phyloP scores from a whole-genome alignment of 2,797 vertebrate genomes.

The Phoebastria nigripes region DNA sequence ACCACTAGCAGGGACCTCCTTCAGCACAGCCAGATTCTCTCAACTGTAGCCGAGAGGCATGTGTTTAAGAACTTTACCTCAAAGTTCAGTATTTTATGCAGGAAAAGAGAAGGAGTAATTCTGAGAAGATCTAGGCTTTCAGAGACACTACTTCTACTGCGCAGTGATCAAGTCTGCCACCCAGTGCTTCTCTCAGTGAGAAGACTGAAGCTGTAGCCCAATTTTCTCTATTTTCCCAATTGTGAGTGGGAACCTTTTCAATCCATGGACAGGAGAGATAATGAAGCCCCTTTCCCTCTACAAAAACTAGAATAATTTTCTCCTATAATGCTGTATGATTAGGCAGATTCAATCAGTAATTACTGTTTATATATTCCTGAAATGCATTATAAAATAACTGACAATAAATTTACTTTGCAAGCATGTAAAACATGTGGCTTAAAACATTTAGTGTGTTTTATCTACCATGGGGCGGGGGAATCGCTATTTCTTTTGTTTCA shows the following conservation, averaged over 20 bases:
- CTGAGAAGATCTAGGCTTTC: background rate
- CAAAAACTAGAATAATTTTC: background rate
- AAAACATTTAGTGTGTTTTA: background rate
- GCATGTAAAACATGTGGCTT: background rate
- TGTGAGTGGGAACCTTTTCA: background rate
- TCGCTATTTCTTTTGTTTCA: background rate
- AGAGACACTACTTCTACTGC: background rate
- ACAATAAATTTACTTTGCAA: background rate
- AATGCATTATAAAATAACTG: background rate
- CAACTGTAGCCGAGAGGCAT: background rate
- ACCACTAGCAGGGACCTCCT: background rate
- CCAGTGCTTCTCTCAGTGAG: background rate
- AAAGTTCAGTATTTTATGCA: background rate
- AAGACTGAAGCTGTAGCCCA: background rate
- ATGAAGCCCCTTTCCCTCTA: background rate
- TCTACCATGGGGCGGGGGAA: accelerated
- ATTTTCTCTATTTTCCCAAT: accelerated
- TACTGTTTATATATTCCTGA: background rate
- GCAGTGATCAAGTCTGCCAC: background rate
- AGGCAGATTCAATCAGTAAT: background rate
- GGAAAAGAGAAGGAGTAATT: background rate
- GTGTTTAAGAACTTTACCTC: background rate
- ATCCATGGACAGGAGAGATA: background rate
- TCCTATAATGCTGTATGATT: background rate
- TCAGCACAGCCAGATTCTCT: background rate